Base-by-base conservation (phyloP, 2,797 vertebrate genomes). In the Pempheris klunzingeri region DNA sequence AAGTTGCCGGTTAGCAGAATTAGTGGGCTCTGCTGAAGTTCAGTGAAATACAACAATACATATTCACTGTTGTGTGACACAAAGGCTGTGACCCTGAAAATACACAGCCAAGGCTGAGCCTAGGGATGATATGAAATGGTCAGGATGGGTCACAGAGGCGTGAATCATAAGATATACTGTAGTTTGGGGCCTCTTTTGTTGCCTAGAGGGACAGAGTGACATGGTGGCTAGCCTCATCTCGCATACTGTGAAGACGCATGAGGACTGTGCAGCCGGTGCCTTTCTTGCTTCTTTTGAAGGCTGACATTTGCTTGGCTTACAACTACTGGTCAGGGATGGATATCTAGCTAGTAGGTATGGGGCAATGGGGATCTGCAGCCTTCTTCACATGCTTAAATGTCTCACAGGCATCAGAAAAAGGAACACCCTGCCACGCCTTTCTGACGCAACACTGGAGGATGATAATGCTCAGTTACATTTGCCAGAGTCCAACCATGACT, bases 221-320 rank as follows among this genome's bases (percentile, higher is more conserved):
- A 54, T 54, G 52, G 60, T 18, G 28, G 60, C 22, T 41, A 10
- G 46, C 5, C 57, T 60, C 24, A 61, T 61, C 38, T 20, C 36
- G 32, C 17, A 59, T 59, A n/a, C n/a, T 2, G 4, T 10, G 28
- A 57, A 24, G 66, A 57, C 22, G 69, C 26, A 61, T 13, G 13
- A 43, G 46, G 46, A 61, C 70, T 54, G 43, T 43, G 38, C 26
- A 73, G 52, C 17, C 11, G 30, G 22, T 34, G n/a, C 57, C 17
- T 49, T 26, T 61, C 53, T 32, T 26, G 30, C 30, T 32, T 6
- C n/a, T n/a, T n/a, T n/a, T n/a, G n/a, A n/a, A n/a, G 60, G 38
- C 30, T 52, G 36, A 57, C 0, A n/a, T 54, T 73, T 55, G 41
- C 22, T 49, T 24, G 38, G 59, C 20, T 2, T 22, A 63, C 30